Evolutionary conservation across 1,140 invertebrate species (phyloP), one percentile per base, ranked within the genome.

Genomic region (Calephelis virginiensis): DNA sequence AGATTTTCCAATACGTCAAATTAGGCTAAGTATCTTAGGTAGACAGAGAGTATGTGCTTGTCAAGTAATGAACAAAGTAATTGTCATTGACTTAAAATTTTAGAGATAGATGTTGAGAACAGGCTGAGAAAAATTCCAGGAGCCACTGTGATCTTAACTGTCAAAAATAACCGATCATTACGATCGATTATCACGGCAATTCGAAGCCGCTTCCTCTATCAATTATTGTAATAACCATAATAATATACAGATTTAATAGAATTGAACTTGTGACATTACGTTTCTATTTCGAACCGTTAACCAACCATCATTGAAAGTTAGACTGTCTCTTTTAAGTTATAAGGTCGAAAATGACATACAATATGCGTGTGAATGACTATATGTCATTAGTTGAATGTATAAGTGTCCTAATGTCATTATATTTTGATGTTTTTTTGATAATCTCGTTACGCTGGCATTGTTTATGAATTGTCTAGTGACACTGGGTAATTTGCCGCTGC

Each of bases 381-480:
- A 50, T 28, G 63, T 65, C 63, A 65, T 65, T 65, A 65, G 63
- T 17, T 65, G 71, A 67, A 75, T 69, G 67, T 72, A 64, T 72
- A 71, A 70, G 73, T 76, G 71, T 78, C 79, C 79, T 59, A 59
- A 59, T 59, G 53, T 79, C 72, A 77, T 70, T 77, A 76, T 81
- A 76, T 80, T 81, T 78, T 76, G 76, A 78, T 72, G 75, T 72
- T 71, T 74, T 72, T 67, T 74, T 68, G 73, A 80, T 78, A 71
- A 71, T 67, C 70, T 67, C 68, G 67, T 63, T 69, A 81, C 63
- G 56, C 38, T 66, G 61, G 64, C 66, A 76, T 79, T 82, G 80
- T 79, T 66, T 74, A 68, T 63, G 50, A 6, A 11, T 17, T 6
- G 50, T 11, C 50, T 8, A 43, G 50, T n/a, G 11, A 10, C 50